phyloP scores from a whole-genome alignment of 2,113 vertebrate species.

The Aix galericulata region DNA sequence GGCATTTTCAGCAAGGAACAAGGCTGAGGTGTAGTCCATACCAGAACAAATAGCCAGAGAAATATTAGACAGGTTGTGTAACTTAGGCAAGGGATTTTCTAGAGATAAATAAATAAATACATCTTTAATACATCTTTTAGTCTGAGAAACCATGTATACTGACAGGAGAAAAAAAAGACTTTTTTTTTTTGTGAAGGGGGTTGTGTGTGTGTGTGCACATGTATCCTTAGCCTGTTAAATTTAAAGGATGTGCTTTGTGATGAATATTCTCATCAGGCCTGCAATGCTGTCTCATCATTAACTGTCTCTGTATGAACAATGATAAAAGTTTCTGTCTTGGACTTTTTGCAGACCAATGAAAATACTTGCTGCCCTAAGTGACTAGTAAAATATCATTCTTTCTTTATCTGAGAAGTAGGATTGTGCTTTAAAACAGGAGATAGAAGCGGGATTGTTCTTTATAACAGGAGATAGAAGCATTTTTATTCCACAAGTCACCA shows the following conservation, averaged over 20 bases:
- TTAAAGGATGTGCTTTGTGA: neutral
- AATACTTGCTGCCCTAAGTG: neutral
- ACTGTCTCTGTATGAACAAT: neutral
- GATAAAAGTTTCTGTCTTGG: neutral
- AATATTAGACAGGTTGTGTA: neutral
- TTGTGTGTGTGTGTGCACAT: too few relatives aligned
- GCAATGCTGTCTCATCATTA: neutral
- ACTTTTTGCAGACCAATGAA: neutral
- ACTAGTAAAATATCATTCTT: neutral
- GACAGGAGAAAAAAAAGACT: neutral
- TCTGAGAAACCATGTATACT: neutral
- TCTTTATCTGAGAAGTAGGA: neutral
- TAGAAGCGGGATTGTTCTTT: neutral
- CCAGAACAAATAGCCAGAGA: neutral
- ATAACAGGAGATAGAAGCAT: neutral
- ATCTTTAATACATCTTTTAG: neutral
- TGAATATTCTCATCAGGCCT: neutral
- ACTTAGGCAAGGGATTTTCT: neutral
- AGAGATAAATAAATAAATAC: neutral
- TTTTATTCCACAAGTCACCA: neutral
- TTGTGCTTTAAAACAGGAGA: neutral
- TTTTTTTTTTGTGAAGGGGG: too few relatives aligned
- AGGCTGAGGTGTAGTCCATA: neutral
- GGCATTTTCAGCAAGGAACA: neutral
- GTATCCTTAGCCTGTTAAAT: neutral